A percentile compares a stretch with the other conserved stretches of the same genome.
Evolutionary conservation across 1,140 invertebrate genomes (phyloP).

Genomic region (Tetramorium parvispinum): DNA sequence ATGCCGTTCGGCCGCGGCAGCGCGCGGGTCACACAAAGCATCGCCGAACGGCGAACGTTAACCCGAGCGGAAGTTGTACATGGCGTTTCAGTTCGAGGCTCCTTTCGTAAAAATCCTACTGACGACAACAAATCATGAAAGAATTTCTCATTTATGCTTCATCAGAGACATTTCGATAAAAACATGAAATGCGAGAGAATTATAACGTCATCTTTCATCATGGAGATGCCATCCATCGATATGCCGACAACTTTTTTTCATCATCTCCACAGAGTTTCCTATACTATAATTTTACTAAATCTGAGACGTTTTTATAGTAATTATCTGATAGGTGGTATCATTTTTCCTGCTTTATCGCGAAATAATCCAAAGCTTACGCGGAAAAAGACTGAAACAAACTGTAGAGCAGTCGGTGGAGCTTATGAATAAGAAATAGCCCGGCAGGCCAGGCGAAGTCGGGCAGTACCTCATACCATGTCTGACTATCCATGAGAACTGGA

Average conservation of each 20-base stretch:
- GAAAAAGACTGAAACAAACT: background rate
- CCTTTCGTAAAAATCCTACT: background rate
- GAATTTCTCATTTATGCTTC: background rate
- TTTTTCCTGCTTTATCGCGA: background rate
- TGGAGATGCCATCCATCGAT: background rate
- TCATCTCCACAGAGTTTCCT: background rate
- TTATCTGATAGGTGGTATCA: background rate
- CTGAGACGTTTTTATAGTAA: background rate
- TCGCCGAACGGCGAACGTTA: constrained; percentile 30
- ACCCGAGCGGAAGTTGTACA: constrained; percentile 6
- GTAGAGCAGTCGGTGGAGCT: constrained; percentile 39
- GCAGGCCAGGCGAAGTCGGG: constrained; percentile 58
- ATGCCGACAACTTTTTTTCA: background rate
- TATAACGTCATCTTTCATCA: background rate
- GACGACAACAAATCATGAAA: background rate
- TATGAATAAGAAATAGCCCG: constrained; percentile 71
- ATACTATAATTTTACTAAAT: background rate
- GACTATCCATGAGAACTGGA: constrained; percentile 76
- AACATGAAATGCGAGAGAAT: background rate
- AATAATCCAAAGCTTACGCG: background rate
- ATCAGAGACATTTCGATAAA: background rate
- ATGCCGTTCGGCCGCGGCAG: constrained; percentile 5
- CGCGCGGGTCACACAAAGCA: constrained; percentile 6
- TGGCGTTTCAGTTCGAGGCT: background rate
- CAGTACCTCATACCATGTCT: constrained; percentile 37